phyloP scores from a whole-genome alignment of 2,797 vertebrate genomes.

The Rhinella marina region DNA sequence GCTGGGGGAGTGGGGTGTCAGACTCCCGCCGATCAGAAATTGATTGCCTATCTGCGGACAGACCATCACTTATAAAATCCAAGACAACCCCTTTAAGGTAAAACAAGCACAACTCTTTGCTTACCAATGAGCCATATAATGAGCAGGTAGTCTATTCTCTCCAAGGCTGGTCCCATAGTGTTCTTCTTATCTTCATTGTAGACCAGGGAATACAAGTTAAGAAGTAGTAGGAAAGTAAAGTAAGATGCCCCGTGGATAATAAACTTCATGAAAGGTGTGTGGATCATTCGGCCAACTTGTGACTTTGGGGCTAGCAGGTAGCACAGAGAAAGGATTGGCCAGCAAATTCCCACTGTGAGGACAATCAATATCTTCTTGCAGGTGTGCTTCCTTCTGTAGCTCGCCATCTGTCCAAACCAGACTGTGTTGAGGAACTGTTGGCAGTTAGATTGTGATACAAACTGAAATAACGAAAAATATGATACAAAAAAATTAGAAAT shows the following conservation, averaged over 20 bases:
- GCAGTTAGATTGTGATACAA: constrained; percentile 98
- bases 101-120: constrained; percentile 61
- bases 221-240: constrained; percentile 93
- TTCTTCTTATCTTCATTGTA: constrained; percentile 95
- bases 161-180: constrained; percentile 91
- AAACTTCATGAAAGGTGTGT: constrained; percentile 98
- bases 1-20: too few species aligned
- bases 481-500: background rate
- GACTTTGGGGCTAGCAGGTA: constrained; percentile 95
- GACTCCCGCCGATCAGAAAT: too few species aligned
- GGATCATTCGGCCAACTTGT: constrained; percentile 93
- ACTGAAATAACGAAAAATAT: constrained; percentile 74
- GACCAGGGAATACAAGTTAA: constrained; percentile 96
- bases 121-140: constrained; percentile 97
- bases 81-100: background rate
- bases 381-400: constrained; percentile 95
- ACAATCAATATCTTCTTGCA: constrained; percentile 95
- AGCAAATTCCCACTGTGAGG: constrained; percentile 88
- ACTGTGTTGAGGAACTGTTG: constrained; percentile 99
- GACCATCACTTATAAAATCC: too few species aligned
- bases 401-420: constrained; percentile 98
- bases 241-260: constrained; percentile 99
- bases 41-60: too few species aligned
- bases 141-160: constrained; percentile 94
- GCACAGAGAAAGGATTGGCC: constrained; percentile 94